Conservation (phyloP, 1,140 invertebrate species). For the Caenorhabditis inopinata region DNA sequence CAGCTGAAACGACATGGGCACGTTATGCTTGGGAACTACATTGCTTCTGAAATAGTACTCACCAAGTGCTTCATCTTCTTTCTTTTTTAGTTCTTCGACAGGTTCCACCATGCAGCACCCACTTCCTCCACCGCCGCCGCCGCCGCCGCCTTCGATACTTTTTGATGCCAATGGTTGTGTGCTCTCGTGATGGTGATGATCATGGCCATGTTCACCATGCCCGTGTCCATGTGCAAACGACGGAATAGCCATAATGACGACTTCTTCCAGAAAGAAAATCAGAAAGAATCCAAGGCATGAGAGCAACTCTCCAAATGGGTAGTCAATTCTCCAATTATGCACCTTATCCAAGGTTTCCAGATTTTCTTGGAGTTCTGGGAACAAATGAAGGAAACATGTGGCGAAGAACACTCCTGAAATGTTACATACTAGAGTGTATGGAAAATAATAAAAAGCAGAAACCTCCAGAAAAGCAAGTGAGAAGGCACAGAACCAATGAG, state of each 20-base stretch:
- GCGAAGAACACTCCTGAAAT: conserved; percentile 75
- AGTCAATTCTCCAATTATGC: conserved; percentile 44
- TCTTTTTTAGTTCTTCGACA: neutral
- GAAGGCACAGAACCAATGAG: conserved; percentile 67
- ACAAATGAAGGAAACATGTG: conserved; percentile 79
- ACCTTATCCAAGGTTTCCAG: conserved; percentile 40
- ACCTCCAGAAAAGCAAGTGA: conserved; percentile 80
- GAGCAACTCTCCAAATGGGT: conserved; percentile 75
- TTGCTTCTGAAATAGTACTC: neutral
- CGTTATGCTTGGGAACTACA: neutral
- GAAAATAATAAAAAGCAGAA: neutral
- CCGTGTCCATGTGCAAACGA: conserved; percentile 59
- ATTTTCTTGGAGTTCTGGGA: conserved; percentile 74
- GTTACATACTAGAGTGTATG: neutral
- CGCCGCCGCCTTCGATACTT: neutral
- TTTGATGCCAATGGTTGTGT: neutral
- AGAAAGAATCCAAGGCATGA: conserved; percentile 80
- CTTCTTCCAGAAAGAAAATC: conserved; percentile 81
- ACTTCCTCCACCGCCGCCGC: neutral
- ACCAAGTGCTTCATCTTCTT: neutral
- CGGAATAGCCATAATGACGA: conserved; percentile 69
- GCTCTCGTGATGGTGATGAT: neutral
- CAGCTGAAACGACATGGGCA: neutral
- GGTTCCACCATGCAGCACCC: neutral
- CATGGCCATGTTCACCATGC: conserved; percentile 43